A percentile compares a stretch with the other conserved stretches of the same genome.
phyloP scores from a whole-genome alignment of 2,113 vertebrate species.

The Clarias macrocephalus region DNA sequence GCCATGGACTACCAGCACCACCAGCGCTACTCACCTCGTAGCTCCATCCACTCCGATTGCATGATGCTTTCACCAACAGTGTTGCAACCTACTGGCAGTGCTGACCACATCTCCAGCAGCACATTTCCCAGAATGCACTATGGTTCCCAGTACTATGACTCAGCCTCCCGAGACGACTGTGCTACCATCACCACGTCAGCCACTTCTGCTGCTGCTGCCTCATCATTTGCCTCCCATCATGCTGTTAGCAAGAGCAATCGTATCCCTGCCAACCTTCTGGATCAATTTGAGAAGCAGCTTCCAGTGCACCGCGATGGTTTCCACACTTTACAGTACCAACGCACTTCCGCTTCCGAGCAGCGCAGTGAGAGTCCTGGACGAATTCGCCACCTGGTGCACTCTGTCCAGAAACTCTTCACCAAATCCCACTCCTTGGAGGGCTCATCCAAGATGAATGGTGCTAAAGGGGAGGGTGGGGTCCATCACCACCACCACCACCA shows the following conservation, averaged over 20 bases:
- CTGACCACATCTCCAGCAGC: slow-evolving; percentile 96
- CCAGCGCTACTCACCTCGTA: slow-evolving; percentile 87
- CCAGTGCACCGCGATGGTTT: slow-evolving; percentile 95
- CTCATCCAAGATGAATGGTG: slow-evolving; percentile 90
- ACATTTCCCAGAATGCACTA: slow-evolving; percentile 99
- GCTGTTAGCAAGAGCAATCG: slow-evolving; percentile 51
- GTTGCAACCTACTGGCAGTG: slow-evolving; percentile 66
- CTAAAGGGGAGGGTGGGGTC: slow-evolving; percentile 81
- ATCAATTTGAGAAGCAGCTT: slow-evolving; percentile 97
- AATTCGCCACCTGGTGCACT: slow-evolving; percentile 97
- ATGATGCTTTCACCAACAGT: slow-evolving; percentile 90
- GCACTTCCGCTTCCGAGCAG: slow-evolving; percentile 84
- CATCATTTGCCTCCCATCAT: slow-evolving; percentile 55
- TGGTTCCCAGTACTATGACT: slow-evolving; percentile 89
- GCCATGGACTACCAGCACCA: slow-evolving; percentile 90
- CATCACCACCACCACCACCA: slow-evolving; percentile 79
- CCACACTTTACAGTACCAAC: slow-evolving; percentile 97
- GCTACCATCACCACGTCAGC: slow-evolving; percentile 76
- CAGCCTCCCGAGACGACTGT: slow-evolving; percentile 87
- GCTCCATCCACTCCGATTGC: slow-evolving; percentile 96
- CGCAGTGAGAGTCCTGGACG: slow-evolving; percentile 95
- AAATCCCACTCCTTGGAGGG: slow-evolving; percentile 98
- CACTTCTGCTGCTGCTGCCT: slow-evolving; percentile 75
- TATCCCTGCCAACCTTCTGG: slow-evolving; percentile 82
- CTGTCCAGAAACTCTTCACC: slow-evolving; percentile 98